Conservation (phyloP, 2,797 vertebrate species). For the Sitta carolinensis region DNA sequence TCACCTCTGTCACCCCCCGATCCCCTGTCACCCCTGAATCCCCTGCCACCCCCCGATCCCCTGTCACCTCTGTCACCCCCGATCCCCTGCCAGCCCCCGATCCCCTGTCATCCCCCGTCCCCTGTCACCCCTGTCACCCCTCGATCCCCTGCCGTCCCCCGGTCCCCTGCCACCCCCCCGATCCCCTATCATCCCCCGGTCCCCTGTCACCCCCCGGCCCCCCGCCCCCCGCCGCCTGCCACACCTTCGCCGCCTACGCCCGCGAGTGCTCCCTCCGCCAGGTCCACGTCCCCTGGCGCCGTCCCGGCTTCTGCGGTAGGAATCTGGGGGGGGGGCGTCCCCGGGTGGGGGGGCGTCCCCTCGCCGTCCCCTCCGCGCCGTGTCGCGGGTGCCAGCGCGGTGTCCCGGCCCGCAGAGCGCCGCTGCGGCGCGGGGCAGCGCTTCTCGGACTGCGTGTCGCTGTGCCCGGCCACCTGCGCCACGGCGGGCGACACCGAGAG, state of each 20-base stretch:
- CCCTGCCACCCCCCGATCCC: neutral
- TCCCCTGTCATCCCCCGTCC: neutral
- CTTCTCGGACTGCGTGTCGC: neutral
- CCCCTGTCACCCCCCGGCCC: neutral
- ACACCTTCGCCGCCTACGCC: constrained; percentile 85
- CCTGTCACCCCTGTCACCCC: no score
- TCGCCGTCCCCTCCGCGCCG: no score
- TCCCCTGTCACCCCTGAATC: no score
- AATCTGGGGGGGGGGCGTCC: no score
- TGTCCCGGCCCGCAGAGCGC: neutral
- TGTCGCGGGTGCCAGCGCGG: neutral
- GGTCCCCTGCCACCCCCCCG: no score
- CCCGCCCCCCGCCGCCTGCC: neutral
- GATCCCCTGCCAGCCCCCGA: no score
- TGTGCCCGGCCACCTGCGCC: neutral
- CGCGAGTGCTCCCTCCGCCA: constrained; percentile 83
- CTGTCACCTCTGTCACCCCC: no score
- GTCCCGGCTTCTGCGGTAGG: neutral
- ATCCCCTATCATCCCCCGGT: neutral
- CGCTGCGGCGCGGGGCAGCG: neutral
- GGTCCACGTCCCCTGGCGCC: constrained; percentile 48
- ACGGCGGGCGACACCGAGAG: neutral
- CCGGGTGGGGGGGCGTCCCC: neutral
- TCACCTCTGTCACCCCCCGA: no score
- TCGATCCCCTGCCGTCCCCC: no score